These are phyloP conservation scores for Epinephelus malabaricus DNA, from an alignment of 2,797 vertebrate genomes.

Conservation along the genomic window DNA sequence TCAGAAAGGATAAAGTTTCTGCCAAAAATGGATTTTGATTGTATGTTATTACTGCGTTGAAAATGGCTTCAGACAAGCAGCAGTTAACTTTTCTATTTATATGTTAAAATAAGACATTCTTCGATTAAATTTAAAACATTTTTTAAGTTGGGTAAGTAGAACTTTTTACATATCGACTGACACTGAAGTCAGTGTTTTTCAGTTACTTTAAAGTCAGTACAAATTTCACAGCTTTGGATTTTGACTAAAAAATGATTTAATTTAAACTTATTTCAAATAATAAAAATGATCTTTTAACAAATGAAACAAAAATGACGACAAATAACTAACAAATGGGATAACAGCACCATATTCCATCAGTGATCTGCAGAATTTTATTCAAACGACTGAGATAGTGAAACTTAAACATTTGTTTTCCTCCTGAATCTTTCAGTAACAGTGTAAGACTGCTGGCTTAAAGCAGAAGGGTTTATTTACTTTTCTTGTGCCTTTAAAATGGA, in stretches of 20 bases:
- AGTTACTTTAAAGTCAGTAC: too few relatives aligned
- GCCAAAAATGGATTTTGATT: neutral
- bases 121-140: neutral
- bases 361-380: neutral
- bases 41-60: neutral
- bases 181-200: neutral
- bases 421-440: neutral
- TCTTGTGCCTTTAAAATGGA: neutral
- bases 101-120: neutral
- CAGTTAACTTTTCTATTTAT: too few relatives aligned
- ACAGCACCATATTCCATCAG: neutral
- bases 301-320: neutral
- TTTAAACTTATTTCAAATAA: neutral
- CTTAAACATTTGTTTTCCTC: slow-evolving; percentile 1
- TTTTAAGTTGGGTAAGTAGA: neutral
- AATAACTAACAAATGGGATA: neutral
- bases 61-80: neutral
- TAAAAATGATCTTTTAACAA: neutral
- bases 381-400: neutral
- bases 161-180: neutral
- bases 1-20: neutral
- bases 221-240: neutral
- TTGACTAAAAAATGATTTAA: neutral
- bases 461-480: neutral
- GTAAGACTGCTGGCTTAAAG: neutral